A percentile compares a stretch with the other conserved stretches of the same genome.
These are phyloP conservation scores for Pteronotus mesoamericanus DNA, from an alignment of 2,797 vertebrate genomes.

Conservation along the genomic window DNA sequence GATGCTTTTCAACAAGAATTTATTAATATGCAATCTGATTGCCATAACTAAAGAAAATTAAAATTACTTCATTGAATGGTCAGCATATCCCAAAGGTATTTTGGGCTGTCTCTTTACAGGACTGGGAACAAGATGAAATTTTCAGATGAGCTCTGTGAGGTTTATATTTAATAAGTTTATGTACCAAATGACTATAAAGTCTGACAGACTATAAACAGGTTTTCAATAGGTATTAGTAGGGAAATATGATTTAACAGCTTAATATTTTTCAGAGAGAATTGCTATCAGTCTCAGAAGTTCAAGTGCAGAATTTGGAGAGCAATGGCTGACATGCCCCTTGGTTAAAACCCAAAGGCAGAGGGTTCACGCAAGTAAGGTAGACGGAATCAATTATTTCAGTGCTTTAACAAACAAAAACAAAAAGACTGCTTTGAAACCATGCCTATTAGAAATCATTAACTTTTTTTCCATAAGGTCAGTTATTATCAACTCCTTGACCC, in stretches of 20 bases:
- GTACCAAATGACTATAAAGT: neutral
- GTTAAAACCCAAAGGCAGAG: neutral
- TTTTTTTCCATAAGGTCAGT: conserved; percentile 2
- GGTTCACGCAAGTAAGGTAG: neutral
- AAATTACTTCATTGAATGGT: conserved; percentile 27
- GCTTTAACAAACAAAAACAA: neutral
- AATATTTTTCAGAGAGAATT: neutral
- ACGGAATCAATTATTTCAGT: neutral
- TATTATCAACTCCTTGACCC: neutral
- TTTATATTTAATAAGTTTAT: conserved; percentile 30
- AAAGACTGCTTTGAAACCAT: neutral
- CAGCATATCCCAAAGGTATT: conserved; percentile 16
- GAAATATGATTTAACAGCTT: conserved; percentile 10
- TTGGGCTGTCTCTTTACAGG: conserved; percentile 5
- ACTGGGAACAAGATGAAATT: neutral
- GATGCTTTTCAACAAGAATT: conserved; percentile 41
- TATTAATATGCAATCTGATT: conserved; percentile 46
- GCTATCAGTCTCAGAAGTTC: conserved; percentile 18
- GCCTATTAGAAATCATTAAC: conserved; percentile 28
- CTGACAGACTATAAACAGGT: neutral
- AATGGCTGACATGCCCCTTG: neutral
- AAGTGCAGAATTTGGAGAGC: neutral
- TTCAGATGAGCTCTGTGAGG: neutral
- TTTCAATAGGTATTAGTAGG: conserved; percentile 9
- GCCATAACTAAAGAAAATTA: conserved; percentile 22